These are phyloP conservation scores for Chrysotoxum bicinctum DNA, from an alignment of 2,888 invertebrate genomes.

Conservation along the genomic window DNA sequence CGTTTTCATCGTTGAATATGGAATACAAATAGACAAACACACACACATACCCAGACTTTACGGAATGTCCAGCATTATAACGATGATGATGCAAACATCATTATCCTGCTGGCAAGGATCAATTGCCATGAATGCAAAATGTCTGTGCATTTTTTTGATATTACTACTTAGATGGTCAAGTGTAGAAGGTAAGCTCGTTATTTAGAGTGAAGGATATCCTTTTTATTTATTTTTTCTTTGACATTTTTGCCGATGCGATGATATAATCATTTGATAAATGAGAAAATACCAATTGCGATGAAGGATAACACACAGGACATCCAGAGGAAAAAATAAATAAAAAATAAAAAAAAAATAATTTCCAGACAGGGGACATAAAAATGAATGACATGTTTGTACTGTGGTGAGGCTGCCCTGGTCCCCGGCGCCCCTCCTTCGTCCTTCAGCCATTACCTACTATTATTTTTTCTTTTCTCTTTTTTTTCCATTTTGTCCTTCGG, in stretches of 20 bases:
- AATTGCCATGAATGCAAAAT: conserved; percentile 60
- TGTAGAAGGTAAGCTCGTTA: conserved; percentile 70
- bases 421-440: not conserved
- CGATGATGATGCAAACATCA: conserved; percentile 65
- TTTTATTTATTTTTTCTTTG: conserved; percentile 8
- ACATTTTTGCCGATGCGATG: conserved; percentile 4
- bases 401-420: not conserved
- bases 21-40: conserved; percentile 58
- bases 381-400: conserved; percentile 62
- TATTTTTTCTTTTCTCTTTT: not conserved
- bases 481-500: conserved; percentile 21
- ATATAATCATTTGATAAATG: conserved; percentile 46
- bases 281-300: conserved; percentile 46
- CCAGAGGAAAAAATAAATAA: conserved; percentile 50
- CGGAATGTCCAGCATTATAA: conserved; percentile 62
- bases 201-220: conserved; percentile 16
- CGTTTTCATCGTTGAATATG: conserved; percentile 47
- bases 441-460: conserved; percentile 22
- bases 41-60: conserved; percentile 8
- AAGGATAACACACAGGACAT: conserved; percentile 37
- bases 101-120: conserved; percentile 46
- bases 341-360: conserved; percentile 67
- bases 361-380: conserved; percentile 61
- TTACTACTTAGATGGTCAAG: conserved; percentile 66
- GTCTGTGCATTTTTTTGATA: conserved; percentile 62